Evolutionary conservation across 2,888 invertebrate genomes (phyloP), one percentile per base, ranked within the genome.

Genomic region (Halictus quadricinctus): DNA sequence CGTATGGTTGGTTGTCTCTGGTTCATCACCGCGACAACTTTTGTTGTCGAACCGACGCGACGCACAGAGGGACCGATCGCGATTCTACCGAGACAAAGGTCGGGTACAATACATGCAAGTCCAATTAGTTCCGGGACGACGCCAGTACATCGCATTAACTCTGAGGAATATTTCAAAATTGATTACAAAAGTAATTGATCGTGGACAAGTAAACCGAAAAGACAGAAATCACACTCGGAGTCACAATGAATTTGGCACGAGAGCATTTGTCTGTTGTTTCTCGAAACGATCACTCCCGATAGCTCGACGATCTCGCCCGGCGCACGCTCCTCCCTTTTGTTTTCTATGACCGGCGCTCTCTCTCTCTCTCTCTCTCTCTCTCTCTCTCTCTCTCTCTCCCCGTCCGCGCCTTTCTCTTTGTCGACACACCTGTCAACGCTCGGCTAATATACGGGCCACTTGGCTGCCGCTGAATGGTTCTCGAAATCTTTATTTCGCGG

Each of bases 401-500:
- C 13, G 74, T 29, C 46, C 75, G 29, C 10, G 50, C 66, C 58
- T 69, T 84, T 73, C 80, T 80, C 78, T 66, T 21, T 21, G 41
- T 2, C 21, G 78, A 72, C 84, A 80, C 78, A 85, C 76, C 84
- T 80, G 84, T 85, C 85, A 85, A 80, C 85, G 72, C 75, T 77
- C 54, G 3, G 29, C 29, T 84, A 81, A 84, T 80, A 80, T 60
- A 80, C 83, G 50, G 77, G 48, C 77, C 77, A 76, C 77, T 76
- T 70, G 50, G 29, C 74, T 29, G 72, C 70, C 46, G 77, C 70
- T 78, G 80, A 80, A 78, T 84, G 72, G 72, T 80, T 66, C 85
- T 84, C 80, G 75, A 84, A 84, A 80, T 84, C 84, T 84, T 84
- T 77, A 84, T 84, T 85, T 84, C 80, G 75, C 70, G 66, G 77